Conservation (phyloP, 2,113 vertebrate species). For the Ophthalmolycus amberensis region DNA sequence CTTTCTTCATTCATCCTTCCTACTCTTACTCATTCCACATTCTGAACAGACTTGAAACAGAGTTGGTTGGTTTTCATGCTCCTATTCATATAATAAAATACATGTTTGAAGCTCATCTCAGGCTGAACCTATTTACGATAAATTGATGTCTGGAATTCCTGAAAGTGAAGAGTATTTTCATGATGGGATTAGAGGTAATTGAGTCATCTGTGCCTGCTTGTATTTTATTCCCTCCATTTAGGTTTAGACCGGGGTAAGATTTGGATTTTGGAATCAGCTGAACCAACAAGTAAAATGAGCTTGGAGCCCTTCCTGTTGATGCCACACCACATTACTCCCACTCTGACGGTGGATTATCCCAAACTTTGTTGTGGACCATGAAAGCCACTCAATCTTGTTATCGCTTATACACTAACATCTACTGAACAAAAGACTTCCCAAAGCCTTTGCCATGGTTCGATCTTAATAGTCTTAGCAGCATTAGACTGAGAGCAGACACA, state of each 20-base stretch:
- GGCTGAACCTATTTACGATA: background rate
- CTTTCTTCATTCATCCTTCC: background rate
- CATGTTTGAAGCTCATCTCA: background rate
- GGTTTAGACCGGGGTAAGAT: conserved; percentile 8
- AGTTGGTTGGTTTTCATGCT: background rate
- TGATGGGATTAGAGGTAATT: conserved; percentile 39
- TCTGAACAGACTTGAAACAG: background rate
- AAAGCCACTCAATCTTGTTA: conserved; percentile 78
- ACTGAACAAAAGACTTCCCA: conserved; percentile 72
- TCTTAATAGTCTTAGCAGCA: conserved; percentile 77
- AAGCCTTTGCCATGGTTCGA: conserved; percentile 75
- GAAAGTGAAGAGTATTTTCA: conserved; percentile 29
- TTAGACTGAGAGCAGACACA: conserved; percentile 72
- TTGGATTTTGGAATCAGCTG: conserved; percentile 27
- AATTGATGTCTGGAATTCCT: conserved; percentile 32
- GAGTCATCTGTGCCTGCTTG: conserved; percentile 38
- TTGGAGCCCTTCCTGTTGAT: conserved; percentile 29
- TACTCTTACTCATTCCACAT: background rate
- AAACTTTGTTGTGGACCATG: conserved; percentile 73
- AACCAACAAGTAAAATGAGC: conserved; percentile 29
- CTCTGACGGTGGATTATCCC: conserved; percentile 69
- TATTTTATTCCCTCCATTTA: conserved; percentile 30
- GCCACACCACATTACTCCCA: conserved; percentile 35
- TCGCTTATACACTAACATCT: conserved; percentile 72
- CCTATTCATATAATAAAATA: background rate